Evolutionary conservation across 2,888 invertebrate genomes (phyloP).

Genomic region (Leptinotarsa tumamoca): DNA sequence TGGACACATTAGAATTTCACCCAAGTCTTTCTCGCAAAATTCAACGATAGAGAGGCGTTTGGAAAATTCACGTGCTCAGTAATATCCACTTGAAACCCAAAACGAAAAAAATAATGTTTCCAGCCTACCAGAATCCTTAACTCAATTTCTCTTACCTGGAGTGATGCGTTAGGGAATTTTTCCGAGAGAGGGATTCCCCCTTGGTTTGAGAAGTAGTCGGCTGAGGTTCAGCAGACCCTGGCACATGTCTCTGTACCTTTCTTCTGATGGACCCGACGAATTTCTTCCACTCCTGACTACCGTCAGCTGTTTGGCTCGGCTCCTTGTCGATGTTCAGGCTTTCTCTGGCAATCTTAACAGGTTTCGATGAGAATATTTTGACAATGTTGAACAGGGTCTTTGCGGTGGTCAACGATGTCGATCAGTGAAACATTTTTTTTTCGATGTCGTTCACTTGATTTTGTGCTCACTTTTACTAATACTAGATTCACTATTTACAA

Average conservation of each 20-base stretch:
- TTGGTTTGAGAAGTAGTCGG: constrained; percentile 51
- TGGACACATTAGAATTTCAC: no score
- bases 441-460: constrained; percentile 18
- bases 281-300: constrained; percentile 64
- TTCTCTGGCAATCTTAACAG: constrained; percentile 62
- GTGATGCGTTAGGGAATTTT: constrained; percentile 64
- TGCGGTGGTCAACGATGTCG: constrained; percentile 36
- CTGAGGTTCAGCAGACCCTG: constrained; percentile 45
- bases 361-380: constrained; percentile 60
- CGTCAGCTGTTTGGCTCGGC: constrained; percentile 49
- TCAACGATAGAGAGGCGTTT: no score
- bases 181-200: constrained; percentile 59
- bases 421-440: constrained; percentile 30
- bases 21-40: no score
- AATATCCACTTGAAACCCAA: background rate
- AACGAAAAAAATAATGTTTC: background rate
- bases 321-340: constrained; percentile 61
- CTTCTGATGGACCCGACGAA: constrained; percentile 67
- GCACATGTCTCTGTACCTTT: constrained; percentile 65
- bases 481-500: constrained; percentile 43
- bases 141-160: background rate
- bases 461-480: constrained; percentile 28
- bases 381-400: constrained; percentile 63
- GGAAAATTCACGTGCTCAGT: no score
- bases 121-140: background rate